Conservation (phyloP, 2,113 vertebrate species). For the Notiomystis cincta region DNA sequence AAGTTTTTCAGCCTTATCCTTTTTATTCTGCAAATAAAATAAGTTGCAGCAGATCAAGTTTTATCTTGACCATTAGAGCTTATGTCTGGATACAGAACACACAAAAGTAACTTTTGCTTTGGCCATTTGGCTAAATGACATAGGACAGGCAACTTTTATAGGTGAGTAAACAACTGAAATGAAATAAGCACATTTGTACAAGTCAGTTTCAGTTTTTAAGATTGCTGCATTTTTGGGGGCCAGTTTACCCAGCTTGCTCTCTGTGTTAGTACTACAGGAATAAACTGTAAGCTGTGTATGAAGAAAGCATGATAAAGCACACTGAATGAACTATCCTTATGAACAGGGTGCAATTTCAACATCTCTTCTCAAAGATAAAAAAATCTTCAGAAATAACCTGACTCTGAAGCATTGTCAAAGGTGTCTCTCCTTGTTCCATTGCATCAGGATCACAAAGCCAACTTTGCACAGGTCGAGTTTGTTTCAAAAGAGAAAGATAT, state of each 20-base stretch:
- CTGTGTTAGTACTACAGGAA: not conserved
- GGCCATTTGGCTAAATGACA: not conserved
- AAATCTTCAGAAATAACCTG: conserved; percentile 78
- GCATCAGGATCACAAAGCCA: conserved; percentile 97
- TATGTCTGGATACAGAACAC: rapidly evolving
- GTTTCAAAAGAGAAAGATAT: conserved; percentile 96
- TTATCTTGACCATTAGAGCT: not conserved
- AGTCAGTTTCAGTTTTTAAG: not conserved
- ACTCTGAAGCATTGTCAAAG: conserved; percentile 96
- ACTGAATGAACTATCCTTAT: not conserved
- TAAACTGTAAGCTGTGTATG: not conserved
- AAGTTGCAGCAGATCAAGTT: not conserved
- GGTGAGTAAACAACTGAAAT: not conserved
- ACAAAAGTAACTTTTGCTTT: not conserved
- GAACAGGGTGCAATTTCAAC: not conserved
- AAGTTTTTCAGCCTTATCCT: not conserved
- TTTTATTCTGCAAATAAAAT: not conserved
- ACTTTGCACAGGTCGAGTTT: conserved; percentile 95
- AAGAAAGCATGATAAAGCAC: not conserved
- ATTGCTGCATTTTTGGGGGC: not conserved
- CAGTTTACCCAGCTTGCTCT: not conserved
- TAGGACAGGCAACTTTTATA: not conserved
- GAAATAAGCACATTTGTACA: not conserved
- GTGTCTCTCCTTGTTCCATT: conserved; percentile 98
- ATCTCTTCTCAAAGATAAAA: not conserved